Base-by-base conservation (phyloP, 2,888 invertebrate genomes). In the Volucella bombylans region DNA sequence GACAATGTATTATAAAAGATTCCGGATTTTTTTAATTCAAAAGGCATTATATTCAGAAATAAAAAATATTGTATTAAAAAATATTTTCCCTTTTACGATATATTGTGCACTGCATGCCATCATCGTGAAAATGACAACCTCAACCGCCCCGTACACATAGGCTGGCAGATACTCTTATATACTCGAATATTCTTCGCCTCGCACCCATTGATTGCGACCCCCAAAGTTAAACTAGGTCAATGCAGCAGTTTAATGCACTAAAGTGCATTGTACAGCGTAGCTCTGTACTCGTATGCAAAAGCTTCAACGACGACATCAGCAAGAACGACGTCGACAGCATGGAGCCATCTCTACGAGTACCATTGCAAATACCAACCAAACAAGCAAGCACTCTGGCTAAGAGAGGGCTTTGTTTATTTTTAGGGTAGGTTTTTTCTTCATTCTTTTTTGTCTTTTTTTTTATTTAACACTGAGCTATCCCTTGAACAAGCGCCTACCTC, bases 221-320 rank as follows among this genome's bases (percentile, higher is more conserved):
- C 78, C 86, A 86, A 82, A 72, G 79, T 80, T 68, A 82, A 88
- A 87, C 83, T 88, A 86, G 90, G 90, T 89, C 89, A 90, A 89
- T 90, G 90, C 90, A 89, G 90, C 83, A 88, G 88, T 88, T 88
- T 88, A 89, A 89, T 89, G 89, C 88, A 89, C 88, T 81, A 73
- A 77, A 77, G 86, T 79, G 80, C 86, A 77, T 82, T 82, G 86
- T 71, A 80, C 86, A 81, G 76, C 41, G 47, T 72, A 39, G 71
- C 71, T 67, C 69, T 18, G 41, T 14, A 4, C 14, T 52, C 52
- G 31, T 31, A 6, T 50, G n/a, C 47, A 65, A 82, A 83, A 83
- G 79, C 83, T 83, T 55, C 64, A 68, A 61, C 52, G 52, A 52
- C 64, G 47, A 61, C 68, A 54, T 49, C 71, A 71, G 43, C 47